These are phyloP conservation scores for Bungarus multicinctus DNA, from an alignment of 2,113 vertebrate genomes.

Conservation along the genomic window DNA sequence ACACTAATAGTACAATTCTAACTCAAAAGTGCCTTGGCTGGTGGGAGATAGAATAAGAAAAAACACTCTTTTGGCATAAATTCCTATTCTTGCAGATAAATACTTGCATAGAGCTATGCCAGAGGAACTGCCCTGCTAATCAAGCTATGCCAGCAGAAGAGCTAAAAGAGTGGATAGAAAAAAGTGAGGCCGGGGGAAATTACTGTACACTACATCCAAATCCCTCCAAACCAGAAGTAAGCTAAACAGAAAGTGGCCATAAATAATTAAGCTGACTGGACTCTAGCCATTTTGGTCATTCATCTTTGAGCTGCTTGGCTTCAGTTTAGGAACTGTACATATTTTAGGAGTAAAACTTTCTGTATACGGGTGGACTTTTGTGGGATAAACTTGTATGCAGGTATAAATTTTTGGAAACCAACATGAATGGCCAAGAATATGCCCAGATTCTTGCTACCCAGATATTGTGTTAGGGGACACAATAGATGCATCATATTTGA, in stretches of 20 bases:
- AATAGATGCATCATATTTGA: neutral
- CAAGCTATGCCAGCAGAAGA: neutral
- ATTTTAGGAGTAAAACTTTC: neutral
- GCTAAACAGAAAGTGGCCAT: neutral
- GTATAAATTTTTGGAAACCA: neutral
- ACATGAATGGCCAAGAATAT: neutral
- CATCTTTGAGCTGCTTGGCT: neutral
- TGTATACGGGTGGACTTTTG: neutral
- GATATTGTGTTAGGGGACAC: neutral
- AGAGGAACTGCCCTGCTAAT: neutral
- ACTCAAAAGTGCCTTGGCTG: neutral
- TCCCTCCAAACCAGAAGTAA: neutral
- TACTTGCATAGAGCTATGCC: neutral
- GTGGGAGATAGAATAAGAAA: neutral
- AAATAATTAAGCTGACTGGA: neutral
- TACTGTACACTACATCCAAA: neutral
- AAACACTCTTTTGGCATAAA: neutral
- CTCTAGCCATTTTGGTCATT: neutral
- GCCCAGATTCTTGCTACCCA: neutral
- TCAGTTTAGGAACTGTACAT: neutral
- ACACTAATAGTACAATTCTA: slow-evolving; percentile 13
- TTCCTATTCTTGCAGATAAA: neutral
- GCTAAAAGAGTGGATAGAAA: neutral
- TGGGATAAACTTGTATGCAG: neutral
- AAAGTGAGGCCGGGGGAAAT: neutral